phyloP scores from a whole-genome alignment of 2,888 invertebrate genomes.

The Harmothoe impar region DNA sequence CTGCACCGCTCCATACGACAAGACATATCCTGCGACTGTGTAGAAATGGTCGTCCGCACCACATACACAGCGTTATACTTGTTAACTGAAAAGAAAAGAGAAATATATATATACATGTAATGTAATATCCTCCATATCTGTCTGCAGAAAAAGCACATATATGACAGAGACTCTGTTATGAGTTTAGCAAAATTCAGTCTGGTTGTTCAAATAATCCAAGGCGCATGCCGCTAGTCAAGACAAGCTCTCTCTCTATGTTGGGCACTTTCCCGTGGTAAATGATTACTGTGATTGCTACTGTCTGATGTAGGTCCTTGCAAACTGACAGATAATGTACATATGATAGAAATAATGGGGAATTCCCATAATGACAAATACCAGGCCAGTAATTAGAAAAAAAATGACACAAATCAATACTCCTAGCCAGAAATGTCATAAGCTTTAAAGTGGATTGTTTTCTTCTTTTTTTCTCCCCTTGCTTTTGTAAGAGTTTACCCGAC shows the following conservation, averaged over 20 bases:
- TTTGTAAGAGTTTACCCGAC: conserved; percentile 4
- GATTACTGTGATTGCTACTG: conserved; percentile 36
- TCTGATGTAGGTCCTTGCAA: background rate
- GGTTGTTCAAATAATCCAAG: background rate
- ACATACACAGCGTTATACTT: conserved; percentile 2
- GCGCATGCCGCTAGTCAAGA: conserved; percentile 23
- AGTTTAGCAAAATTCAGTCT: background rate
- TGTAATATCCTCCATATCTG: background rate
- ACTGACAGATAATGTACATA: background rate
- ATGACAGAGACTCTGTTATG: background rate
- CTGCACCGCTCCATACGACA: conserved; percentile 21
- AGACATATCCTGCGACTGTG: conserved; percentile 25
- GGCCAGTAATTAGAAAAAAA: background rate
- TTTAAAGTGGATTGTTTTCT: conserved; percentile 24
- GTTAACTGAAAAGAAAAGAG: background rate
- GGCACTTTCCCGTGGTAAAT: background rate
- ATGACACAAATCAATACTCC: background rate
- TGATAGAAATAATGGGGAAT: background rate
- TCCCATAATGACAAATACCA: background rate
- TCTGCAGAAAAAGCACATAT: background rate
- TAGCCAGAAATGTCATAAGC: conserved; percentile 16
- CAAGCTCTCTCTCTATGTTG: background rate
- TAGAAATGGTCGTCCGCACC: conserved; percentile 15
- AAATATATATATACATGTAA: background rate
- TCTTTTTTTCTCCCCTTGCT: background rate